Percentiles rank a stretch among this genome's conserved stretches.
Evolutionary conservation across 1,140 invertebrate species (phyloP).

Genomic region (Branchinecta lindahli): DNA sequence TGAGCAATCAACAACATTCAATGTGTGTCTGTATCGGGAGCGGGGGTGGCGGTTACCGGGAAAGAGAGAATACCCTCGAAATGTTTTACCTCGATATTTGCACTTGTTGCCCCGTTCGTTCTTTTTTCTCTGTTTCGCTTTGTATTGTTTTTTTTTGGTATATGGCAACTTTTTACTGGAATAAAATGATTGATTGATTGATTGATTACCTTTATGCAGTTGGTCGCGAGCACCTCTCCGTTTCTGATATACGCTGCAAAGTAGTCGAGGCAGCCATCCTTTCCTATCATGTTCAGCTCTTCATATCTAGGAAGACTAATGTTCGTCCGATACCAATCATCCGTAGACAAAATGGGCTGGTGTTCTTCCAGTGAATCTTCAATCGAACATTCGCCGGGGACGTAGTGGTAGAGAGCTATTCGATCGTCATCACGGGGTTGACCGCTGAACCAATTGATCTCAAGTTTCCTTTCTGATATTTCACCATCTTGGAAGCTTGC

Average conservation of each 20-base stretch:
- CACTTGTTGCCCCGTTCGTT: too few relatives aligned
- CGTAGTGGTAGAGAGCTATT: background rate
- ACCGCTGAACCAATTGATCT: background rate
- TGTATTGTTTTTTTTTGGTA: too few relatives aligned
- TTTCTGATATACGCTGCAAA: background rate
- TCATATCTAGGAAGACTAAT: background rate
- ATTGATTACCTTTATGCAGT: conserved; percentile 6
- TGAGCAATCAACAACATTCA: background rate
- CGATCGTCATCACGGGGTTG: background rate
- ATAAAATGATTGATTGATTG: too few relatives aligned
- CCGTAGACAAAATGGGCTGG: background rate
- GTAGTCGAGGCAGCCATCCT: background rate
- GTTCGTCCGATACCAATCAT: background rate
- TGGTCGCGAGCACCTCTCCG: background rate
- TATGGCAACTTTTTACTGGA: too few relatives aligned
- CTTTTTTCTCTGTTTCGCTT: too few relatives aligned
- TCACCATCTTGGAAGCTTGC: background rate
- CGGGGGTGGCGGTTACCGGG: background rate
- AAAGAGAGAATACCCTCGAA: background rate
- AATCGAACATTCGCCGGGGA: background rate
- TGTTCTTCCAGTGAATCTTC: background rate
- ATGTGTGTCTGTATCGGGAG: background rate
- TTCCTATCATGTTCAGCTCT: background rate
- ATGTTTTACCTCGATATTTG: too few relatives aligned
- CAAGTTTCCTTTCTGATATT: background rate